Conservation (phyloP, 2,113 vertebrate species). For the Tragelaphus scriptus region DNA sequence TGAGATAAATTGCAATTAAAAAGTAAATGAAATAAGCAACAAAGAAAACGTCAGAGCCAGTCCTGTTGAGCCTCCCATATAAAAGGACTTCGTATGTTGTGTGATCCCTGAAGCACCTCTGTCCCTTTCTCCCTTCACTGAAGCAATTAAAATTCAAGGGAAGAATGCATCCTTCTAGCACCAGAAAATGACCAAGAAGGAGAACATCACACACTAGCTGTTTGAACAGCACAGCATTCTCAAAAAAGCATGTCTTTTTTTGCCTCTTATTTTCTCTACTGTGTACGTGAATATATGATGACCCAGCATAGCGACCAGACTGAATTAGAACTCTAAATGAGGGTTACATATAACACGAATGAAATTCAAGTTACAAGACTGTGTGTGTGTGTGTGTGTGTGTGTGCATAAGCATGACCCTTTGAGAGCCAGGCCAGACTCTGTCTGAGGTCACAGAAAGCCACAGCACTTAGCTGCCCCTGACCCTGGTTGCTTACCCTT, state of each 20-base stretch:
- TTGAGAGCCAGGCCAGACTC: background rate
- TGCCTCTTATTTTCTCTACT: background rate
- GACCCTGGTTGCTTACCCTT: background rate
- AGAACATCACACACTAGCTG: background rate
- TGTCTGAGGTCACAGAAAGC: background rate
- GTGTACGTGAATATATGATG: background rate
- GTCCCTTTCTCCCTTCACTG: background rate
- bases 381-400: background rate
- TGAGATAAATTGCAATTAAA: background rate
- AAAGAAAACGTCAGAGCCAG: background rate
- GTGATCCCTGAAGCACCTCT: accelerated
- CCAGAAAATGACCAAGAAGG: background rate
- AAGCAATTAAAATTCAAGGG: background rate
- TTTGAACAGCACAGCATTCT: accelerated
- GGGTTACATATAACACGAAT: background rate
- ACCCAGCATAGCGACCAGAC: accelerated
- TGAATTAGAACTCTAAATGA: background rate
- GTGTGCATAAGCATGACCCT: background rate
- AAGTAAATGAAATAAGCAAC: background rate
- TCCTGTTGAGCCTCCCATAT: accelerated
- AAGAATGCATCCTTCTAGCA: background rate
- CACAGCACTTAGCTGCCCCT: background rate
- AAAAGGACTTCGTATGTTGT: background rate
- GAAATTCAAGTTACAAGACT: background rate
- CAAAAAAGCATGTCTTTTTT: background rate